phyloP scores from a whole-genome alignment of 2,113 vertebrate genomes.

The Trematocara marginatum region DNA sequence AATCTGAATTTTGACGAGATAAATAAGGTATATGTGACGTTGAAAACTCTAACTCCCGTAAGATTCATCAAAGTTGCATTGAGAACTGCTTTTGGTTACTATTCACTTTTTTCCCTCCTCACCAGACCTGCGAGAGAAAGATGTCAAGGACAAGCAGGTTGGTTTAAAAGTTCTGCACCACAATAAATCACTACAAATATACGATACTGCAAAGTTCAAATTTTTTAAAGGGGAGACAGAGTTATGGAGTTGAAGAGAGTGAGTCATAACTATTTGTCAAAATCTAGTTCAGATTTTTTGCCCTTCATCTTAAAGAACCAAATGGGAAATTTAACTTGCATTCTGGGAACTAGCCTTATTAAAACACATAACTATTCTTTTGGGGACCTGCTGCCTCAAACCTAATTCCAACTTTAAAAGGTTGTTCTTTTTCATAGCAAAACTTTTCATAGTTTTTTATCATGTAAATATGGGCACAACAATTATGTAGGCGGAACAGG shows the following conservation, averaged over 20 bases:
- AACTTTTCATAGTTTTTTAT: background rate
- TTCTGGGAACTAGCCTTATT: background rate
- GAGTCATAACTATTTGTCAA: background rate
- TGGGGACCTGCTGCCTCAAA: background rate
- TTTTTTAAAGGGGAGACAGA: background rate
- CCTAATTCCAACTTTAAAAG: background rate
- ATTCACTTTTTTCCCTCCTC: background rate
- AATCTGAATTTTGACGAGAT: background rate
- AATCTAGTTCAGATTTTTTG: background rate
- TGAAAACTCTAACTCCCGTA: background rate
- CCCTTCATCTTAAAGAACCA: background rate
- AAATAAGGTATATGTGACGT: background rate
- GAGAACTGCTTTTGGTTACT: background rate
- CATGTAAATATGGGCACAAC: background rate
- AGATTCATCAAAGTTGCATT: background rate
- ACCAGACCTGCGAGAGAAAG: background rate
- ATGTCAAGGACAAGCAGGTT: background rate
- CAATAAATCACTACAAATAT: background rate
- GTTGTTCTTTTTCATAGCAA: background rate
- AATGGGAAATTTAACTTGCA: background rate
- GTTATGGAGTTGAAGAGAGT: background rate
- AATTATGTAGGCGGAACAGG: background rate
- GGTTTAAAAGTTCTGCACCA: background rate
- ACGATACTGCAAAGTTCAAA: background rate
- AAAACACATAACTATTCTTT: background rate